Base-by-base conservation (phyloP, 2,797 vertebrate species). In the Poeciliopsis turneri region DNA sequence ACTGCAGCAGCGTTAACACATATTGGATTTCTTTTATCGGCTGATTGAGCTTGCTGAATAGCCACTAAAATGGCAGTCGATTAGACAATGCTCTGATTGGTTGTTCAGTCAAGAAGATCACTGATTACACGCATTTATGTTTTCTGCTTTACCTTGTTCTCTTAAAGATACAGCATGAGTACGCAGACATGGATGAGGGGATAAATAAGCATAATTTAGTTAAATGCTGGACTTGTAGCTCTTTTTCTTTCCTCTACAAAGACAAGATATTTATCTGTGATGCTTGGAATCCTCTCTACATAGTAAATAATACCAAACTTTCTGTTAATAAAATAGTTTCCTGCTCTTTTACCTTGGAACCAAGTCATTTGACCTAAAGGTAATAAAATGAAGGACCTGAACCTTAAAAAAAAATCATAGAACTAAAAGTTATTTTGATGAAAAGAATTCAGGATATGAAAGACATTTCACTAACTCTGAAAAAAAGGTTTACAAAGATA, bases 61-160 rank as follows among this genome's bases (percentile, higher is more conserved):
- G 57, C 36, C 3, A 1, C 2, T 16, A 25, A 76, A 28, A 78
- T 36, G 12, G 23, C 61, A 72, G 20, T 49, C 7, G 1, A 69
- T 75, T 70, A 82, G 47, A 33, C 53, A 76, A 16, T 46, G 23
- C 43, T 75, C 55, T 28, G 53, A 68, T 30, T 77, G 49, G 39
- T 46, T 71, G 30, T 46, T 82, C 55, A 20, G 25, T 81, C 39
- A 66, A 82, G 36, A 51, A 78, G 76, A 57, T 82, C 36, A 39
- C 1, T 36, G 23, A 84, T 86, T 75, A 78, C 36, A 51, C n/a
- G 45, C 11, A 46, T 70, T 78, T 23, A 74, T n/a, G 5, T 49
- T 57, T 46, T 76, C 51, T 81, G 6, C 30, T 43, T 73, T 45
- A 43, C 28, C 10, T 75, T 78, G 45, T 70, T 18, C n/a, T 64